These are phyloP conservation scores for Scrobipalpa costella DNA, from an alignment of 2,888 invertebrate species.

Conservation along the genomic window DNA sequence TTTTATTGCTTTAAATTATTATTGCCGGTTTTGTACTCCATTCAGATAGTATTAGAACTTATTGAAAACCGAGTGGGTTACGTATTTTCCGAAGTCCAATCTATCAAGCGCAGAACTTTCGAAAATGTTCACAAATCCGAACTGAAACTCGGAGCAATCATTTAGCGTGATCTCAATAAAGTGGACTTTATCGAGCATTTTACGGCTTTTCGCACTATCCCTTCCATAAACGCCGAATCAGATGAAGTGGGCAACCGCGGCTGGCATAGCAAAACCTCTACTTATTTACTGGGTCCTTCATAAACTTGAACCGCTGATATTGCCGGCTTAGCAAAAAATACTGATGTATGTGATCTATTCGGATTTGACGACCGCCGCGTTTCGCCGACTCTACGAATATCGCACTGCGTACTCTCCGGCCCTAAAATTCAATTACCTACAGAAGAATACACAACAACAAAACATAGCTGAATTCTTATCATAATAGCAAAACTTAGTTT, in stretches of 20 bases:
- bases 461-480: not conserved
- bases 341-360: slow-evolving; percentile 26
- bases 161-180: slow-evolving; percentile 62
- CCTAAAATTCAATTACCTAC: slow-evolving; percentile 20
- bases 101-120: slow-evolving; percentile 33
- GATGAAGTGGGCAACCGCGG: slow-evolving; percentile 65
- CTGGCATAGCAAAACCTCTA: slow-evolving; percentile 59
- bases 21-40: slow-evolving; percentile 45
- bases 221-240: slow-evolving; percentile 70
- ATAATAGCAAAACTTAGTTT: slow-evolving; percentile 10
- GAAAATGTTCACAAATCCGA: slow-evolving; percentile 51
- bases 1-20: slow-evolving; percentile 65
- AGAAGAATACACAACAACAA: slow-evolving; percentile 28
- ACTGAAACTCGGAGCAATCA: slow-evolving; percentile 59
- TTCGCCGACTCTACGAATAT: slow-evolving; percentile 4
- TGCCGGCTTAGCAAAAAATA: slow-evolving; percentile 30
- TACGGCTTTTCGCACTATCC: slow-evolving; percentile 70
- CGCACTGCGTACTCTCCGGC: too few species aligned
- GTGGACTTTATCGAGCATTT: slow-evolving; percentile 69
- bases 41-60: slow-evolving; percentile 46
- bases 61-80: slow-evolving; percentile 40
- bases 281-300: slow-evolving; percentile 55
- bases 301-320: slow-evolving; percentile 48
- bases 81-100: slow-evolving; percentile 21
- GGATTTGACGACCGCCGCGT: slow-evolving; percentile 24